Evolutionary conservation across 1,140 invertebrate genomes (phyloP), one percentile per base, ranked within the genome.

Genomic region (Cotesia chilonis): DNA sequence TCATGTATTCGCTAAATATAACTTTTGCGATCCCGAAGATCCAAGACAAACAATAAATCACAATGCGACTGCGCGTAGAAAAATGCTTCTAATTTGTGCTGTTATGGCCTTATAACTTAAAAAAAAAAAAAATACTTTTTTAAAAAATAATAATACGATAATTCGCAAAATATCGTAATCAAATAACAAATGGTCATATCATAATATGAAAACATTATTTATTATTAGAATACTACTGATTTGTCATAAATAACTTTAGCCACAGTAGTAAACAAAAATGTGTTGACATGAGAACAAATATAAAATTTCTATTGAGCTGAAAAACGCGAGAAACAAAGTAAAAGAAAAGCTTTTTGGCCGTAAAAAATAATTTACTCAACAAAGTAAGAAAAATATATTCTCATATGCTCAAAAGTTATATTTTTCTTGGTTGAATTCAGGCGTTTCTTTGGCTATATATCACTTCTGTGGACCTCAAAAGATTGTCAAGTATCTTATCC

Each of bases 1-100:
- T 73, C 67, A 75, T 72, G 72, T 74, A 74, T 73, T 66, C 73
- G 78, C 81, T 84, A 84, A 83, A 84, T 82, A 82, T 83, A 83
- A 81, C 68, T 38, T 28, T 14, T 57, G 55, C 70, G 59, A 71
- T 73, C 68, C 73, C 75, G 77, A 78, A 75, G 74, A 77, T 75
- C 78, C 70, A 76, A 78, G 72, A 69, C 66, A 75, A 74, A 71
- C 78, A 70, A 79, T 81, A 84, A 82, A 82, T 84, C 78, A 79
- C 78, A 78, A 81, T 80, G 76, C 75, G 63, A 68, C 72, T 52
- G 66, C 55, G 55, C 68, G n/a, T 35, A 38, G 47, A 76, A 78
- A 78, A 81, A 80, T 68, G 76, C 65, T 66, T 78, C 73, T 77
- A 79, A 78, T 78, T 79, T 79, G 75, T 72, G 77, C 76, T 72